Conservation (phyloP, 2,113 vertebrate species). For the Calyptomena viridis region DNA sequence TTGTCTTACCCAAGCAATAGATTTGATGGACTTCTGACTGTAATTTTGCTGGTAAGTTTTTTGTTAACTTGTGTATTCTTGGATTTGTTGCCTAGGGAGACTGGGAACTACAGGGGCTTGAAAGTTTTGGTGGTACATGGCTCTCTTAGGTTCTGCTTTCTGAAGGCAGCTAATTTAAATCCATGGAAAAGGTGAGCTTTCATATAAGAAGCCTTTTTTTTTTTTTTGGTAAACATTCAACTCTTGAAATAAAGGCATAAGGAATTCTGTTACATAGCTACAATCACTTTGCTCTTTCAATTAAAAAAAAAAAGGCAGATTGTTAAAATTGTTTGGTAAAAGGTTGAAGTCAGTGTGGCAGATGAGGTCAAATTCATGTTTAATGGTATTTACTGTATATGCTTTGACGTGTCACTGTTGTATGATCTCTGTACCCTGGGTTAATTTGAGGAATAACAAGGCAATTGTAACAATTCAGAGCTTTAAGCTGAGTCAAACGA, state of each 20-base stretch:
- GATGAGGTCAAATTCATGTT: not conserved
- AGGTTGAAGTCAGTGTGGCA: not conserved
- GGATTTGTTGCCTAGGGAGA: not conserved
- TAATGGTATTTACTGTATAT: not conserved
- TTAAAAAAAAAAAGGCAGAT: not conserved
- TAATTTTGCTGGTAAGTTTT: slow-evolving; percentile 82
- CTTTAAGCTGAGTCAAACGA: not conserved
- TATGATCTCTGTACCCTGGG: not conserved
- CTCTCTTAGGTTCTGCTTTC: not conserved
- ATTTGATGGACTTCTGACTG: slow-evolving; percentile 90
- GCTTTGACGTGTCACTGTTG: not conserved
- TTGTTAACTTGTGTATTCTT: not conserved
- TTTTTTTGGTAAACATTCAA: not conserved
- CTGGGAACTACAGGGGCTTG: not conserved
- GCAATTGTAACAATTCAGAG: not conserved
- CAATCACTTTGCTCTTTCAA: not conserved
- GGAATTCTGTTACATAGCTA: not conserved
- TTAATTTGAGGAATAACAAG: not conserved
- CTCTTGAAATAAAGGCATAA: not conserved
- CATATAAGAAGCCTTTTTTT: not conserved
- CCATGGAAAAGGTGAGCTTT: not conserved
- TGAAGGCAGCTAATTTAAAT: not conserved
- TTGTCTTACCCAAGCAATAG: slow-evolving; percentile 85
- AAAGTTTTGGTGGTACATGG: not conserved
- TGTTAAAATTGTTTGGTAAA: not conserved